These are phyloP conservation scores for Aldrovandia affinis DNA, from an alignment of 2,797 vertebrate genomes.

Conservation along the genomic window DNA sequence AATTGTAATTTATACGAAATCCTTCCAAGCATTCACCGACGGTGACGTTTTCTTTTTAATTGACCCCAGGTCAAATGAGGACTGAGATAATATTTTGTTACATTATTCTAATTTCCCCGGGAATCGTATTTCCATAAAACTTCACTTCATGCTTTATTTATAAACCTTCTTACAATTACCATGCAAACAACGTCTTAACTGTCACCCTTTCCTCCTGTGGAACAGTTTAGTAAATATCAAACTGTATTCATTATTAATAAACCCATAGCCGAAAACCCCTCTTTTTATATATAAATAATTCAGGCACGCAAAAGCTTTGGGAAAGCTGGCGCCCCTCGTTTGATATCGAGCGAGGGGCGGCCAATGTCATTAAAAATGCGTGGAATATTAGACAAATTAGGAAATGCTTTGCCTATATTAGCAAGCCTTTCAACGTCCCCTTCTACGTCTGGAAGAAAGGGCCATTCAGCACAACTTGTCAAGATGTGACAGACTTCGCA, in stretches of 20 bases:
- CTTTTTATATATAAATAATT: slow-evolving; percentile 72
- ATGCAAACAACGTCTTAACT: slow-evolving; percentile 75
- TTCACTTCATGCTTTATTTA: slow-evolving; percentile 78
- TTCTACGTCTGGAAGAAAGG: slow-evolving; percentile 31
- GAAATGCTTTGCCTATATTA: not conserved
- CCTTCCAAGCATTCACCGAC: slow-evolving; percentile 41
- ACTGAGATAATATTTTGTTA: slow-evolving; percentile 79
- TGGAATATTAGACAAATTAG: slow-evolving; percentile 16
- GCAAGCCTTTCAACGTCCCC: slow-evolving; percentile 49
- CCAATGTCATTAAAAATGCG: slow-evolving; percentile 64
- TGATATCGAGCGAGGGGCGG: slow-evolving; percentile 64
- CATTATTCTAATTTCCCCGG: slow-evolving; percentile 75
- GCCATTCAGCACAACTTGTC: slow-evolving; percentile 57
- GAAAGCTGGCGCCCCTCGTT: slow-evolving; percentile 61
- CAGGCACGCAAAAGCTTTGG: slow-evolving; percentile 64
- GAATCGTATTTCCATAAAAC: slow-evolving; percentile 76
- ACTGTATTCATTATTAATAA: slow-evolving; percentile 80
- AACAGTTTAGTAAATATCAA: slow-evolving; percentile 85
- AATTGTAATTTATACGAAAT: slow-evolving; percentile 55
- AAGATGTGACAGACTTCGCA: slow-evolving; percentile 65
- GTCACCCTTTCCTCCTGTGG: slow-evolving; percentile 66
- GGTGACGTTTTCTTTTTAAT: slow-evolving; percentile 72
- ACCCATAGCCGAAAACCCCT: slow-evolving; percentile 64
- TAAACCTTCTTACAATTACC: slow-evolving; percentile 72
- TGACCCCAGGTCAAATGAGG: slow-evolving; percentile 74